These are phyloP conservation scores for Agrotis clavis DNA, from an alignment of 2,888 invertebrate species.

Conservation along the genomic window DNA sequence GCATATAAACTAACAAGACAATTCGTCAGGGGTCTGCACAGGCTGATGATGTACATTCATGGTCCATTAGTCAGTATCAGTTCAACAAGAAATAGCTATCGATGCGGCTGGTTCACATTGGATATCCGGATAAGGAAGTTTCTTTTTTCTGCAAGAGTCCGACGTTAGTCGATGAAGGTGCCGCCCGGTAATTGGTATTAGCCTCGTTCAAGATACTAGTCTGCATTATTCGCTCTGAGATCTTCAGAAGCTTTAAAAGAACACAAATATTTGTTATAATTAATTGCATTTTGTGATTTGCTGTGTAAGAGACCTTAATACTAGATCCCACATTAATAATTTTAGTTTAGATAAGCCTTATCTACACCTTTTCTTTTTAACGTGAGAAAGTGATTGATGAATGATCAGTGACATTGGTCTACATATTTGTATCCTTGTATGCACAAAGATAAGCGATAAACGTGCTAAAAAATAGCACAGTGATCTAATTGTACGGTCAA, in stretches of 20 bases:
- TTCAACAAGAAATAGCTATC: constrained; percentile 6
- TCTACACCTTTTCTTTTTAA: background rate
- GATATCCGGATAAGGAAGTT: constrained; percentile 15
- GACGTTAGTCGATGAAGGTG: background rate
- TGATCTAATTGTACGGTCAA: constrained; percentile 43
- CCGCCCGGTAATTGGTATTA: constrained; percentile 12
- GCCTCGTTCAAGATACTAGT: background rate
- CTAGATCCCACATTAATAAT: too few relatives aligned
- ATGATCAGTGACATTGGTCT: constrained; percentile 16
- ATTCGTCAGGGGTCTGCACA: constrained; percentile 35
- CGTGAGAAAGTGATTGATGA: constrained; percentile 36
- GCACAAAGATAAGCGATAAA: constrained; percentile 46
- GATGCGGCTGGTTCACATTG: constrained; percentile 5
- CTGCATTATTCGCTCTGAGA: too few relatives aligned
- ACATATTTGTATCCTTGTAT: constrained; percentile 11
- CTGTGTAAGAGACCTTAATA: too few relatives aligned
- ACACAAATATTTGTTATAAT: too few relatives aligned
- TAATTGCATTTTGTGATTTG: too few relatives aligned
- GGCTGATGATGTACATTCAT: constrained; percentile 1
- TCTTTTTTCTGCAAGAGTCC: background rate
- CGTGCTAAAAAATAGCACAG: constrained; percentile 1
- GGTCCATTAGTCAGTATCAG: constrained; percentile 11
- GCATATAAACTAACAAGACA: constrained; percentile 32
- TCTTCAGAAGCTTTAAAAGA: too few relatives aligned
- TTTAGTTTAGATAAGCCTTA: background rate